phyloP scores from a whole-genome alignment of 2,113 vertebrate genomes.

The Apteryx mantelli region DNA sequence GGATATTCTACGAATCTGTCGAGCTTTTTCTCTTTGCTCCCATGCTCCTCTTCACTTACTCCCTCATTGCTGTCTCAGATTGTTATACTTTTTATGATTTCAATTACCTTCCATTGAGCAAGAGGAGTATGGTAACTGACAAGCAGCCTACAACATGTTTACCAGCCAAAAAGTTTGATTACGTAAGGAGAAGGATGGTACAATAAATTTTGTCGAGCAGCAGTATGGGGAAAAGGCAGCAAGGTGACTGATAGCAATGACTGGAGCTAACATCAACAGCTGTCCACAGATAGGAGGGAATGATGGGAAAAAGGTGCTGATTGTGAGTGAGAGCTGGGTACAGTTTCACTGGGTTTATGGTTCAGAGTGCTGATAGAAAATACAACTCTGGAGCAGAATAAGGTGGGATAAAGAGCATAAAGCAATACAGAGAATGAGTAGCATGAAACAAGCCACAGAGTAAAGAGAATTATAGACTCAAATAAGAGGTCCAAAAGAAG shows the following conservation, averaged over 20 bases:
- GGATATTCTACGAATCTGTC: background rate
- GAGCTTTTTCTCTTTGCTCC: background rate
- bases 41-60: background rate
- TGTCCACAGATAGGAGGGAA: background rate
- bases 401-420: background rate
- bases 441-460: background rate
- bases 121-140: background rate
- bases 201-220: background rate
- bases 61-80: background rate
- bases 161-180: background rate
- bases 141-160: background rate
- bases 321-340: background rate
- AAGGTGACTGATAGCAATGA: background rate
- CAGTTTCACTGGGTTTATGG: background rate
- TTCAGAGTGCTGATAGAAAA: background rate
- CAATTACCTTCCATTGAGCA: background rate
- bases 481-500: background rate
- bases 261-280: background rate
- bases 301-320: background rate
- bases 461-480: background rate
- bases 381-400: background rate
- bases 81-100: background rate
- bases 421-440: background rate
- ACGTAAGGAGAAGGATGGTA: background rate
- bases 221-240: background rate